Evolutionary conservation across 2,888 invertebrate species (phyloP), one percentile per base, ranked within the genome.

Genomic region (Chymomyza procnemis): DNA sequence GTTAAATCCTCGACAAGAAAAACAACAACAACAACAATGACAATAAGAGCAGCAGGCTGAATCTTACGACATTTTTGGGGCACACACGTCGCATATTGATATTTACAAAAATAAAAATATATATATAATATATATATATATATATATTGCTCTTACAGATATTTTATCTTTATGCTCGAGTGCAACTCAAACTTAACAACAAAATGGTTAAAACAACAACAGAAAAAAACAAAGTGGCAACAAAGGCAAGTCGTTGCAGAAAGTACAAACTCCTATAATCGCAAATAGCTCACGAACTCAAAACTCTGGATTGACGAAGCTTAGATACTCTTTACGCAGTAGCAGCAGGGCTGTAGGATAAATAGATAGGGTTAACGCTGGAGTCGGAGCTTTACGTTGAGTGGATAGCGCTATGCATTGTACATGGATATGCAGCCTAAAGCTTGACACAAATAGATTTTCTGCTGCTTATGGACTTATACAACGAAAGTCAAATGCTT

Each of bases 261-360:
- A 12, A 26, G 62, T 60, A 66, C 64, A 71, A 72, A 67, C 71
- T 73, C 67, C 75, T 75, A 76, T 80, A 80, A 76, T 69, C 72
- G 73, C 67, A 60, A 41, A 41, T 41, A 41, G 9, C 34, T 41
- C 34, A 41, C 5, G 12, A 26, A 26, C 26, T 26, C 26, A 26
- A 26, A 26, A 26, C 26, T 26, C 26, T 14, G 34, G 34, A 41
- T 12, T 12, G 34, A 41, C 34, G 34, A 41, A 41, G 12, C 34
- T 12, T 41, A 41, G 1, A 41, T 41, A 41, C 34, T 12, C 34
- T 41, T 41, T 41, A 41, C 34, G 12, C 34, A 26, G 6, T 26
- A 8, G 1, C 26, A 26, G 26, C 6, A 41, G 34, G 12, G 12
- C 26, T 26, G 8, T 41, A 41, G n/a, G n/a, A n/a, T n/a, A n/a